These are phyloP conservation scores for Zootoca vivipara DNA, from an alignment of 2,113 vertebrate genomes.

Conservation along the genomic window DNA sequence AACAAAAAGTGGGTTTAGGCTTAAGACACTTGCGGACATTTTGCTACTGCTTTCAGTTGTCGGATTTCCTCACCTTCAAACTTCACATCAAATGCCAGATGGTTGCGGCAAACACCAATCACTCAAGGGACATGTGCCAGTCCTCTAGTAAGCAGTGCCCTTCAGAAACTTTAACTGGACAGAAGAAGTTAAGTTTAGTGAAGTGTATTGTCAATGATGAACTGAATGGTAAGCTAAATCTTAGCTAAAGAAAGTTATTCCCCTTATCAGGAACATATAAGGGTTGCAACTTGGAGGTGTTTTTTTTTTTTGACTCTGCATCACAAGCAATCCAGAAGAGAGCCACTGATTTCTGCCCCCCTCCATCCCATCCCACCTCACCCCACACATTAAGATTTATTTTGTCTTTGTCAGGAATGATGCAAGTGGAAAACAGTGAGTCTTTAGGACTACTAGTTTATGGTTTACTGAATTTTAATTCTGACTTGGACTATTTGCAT, in stretches of 20 bases:
- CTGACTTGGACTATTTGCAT: background rate
- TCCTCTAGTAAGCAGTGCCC: background rate
- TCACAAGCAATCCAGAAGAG: background rate
- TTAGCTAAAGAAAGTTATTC: background rate
- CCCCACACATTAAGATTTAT: background rate
- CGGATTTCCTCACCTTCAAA: slow-evolving; percentile 6
- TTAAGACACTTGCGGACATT: background rate
- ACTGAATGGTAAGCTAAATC: background rate
- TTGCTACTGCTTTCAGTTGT: slow-evolving; percentile 6
- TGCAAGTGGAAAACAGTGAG: background rate
- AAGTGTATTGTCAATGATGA: background rate
- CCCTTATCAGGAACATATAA: background rate
- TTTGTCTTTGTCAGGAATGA: background rate
- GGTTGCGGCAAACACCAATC: background rate
- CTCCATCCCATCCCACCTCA: too few relatives aligned
- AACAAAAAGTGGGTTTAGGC: background rate
- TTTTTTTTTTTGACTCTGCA: background rate
- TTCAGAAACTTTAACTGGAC: background rate
- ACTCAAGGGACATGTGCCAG: background rate
- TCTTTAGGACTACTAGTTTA: background rate
- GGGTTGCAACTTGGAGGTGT: background rate
- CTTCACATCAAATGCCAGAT: slow-evolving; percentile 23
- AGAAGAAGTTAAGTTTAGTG: background rate
- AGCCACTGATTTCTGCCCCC: background rate
- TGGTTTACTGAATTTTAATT: background rate